These are phyloP conservation scores for Amniataba percoides DNA, from an alignment of 2,797 vertebrate genomes.

Conservation along the genomic window DNA sequence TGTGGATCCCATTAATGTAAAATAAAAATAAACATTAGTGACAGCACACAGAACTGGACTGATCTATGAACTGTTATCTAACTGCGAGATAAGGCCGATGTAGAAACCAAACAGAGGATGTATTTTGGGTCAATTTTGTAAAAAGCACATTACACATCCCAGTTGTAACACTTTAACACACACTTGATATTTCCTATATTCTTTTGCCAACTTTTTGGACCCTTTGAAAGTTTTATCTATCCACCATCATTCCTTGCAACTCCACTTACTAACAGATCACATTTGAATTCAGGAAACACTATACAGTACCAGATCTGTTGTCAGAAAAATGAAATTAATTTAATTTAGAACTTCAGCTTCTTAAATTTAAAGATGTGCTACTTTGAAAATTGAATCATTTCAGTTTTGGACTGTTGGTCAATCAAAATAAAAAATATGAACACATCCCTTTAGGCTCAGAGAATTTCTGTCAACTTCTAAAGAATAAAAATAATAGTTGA, in stretches of 20 bases:
- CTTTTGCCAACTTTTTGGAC: background rate
- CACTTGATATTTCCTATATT: background rate
- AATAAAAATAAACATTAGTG: slow-evolving; percentile 3
- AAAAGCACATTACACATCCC: no score
- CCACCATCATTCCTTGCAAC: no score
- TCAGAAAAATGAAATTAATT: no score
- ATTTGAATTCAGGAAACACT: background rate
- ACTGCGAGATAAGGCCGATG: background rate
- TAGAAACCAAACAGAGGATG: no score
- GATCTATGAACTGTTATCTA: background rate
- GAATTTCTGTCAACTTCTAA: background rate
- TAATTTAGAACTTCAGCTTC: background rate
- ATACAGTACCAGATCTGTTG: background rate
- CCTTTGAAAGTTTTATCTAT: background rate
- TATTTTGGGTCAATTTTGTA: no score
- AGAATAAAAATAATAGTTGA: no score
- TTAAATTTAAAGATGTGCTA: background rate
- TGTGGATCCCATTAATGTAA: background rate
- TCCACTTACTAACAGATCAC: background rate
- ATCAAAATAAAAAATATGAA: background rate
- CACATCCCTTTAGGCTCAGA: background rate
- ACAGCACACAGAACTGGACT: background rate
- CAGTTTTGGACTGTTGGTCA: background rate
- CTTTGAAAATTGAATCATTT: background rate
- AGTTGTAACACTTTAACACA: no score